phyloP scores from a whole-genome alignment of 2,113 vertebrate genomes.

The Mystacornis crossleyi region DNA sequence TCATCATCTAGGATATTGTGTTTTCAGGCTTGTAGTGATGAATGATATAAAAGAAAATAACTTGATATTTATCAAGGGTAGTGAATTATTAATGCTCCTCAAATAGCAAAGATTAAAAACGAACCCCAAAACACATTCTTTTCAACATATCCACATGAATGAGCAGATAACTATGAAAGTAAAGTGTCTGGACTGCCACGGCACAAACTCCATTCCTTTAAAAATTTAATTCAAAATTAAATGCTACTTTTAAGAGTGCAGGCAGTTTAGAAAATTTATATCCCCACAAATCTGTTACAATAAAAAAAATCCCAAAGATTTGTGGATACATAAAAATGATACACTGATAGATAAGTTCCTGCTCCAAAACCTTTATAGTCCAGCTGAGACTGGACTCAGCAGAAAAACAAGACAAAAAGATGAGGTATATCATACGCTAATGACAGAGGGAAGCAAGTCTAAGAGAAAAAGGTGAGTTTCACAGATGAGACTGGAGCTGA shows the following conservation, averaged over 20 bases:
- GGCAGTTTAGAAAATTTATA: not conserved
- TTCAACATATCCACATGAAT: not conserved
- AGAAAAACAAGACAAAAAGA: not conserved
- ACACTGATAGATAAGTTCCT: not conserved
- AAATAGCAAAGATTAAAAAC: not conserved
- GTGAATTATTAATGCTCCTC: not conserved
- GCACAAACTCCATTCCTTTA: not conserved
- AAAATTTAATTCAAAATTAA: not conserved
- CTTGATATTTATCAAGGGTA: not conserved
- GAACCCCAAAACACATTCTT: not conserved
- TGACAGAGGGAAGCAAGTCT: not conserved
- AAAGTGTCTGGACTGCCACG: not conserved
- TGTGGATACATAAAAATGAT: not conserved
- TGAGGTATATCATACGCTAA: not conserved
- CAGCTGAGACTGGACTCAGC: not conserved
- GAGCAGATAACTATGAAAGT: not conserved
- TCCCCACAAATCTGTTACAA: not conserved
- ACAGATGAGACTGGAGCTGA: not conserved
- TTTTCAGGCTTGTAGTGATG: not conserved
- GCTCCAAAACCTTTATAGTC: not conserved
- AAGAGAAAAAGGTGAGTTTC: not conserved
- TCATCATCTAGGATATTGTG: not conserved
- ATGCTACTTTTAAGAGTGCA: not conserved
- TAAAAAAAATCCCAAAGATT: not conserved
- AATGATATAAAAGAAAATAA: not conserved